Conservation (phyloP, 2,113 vertebrate species). For the Xiphias gladius region DNA sequence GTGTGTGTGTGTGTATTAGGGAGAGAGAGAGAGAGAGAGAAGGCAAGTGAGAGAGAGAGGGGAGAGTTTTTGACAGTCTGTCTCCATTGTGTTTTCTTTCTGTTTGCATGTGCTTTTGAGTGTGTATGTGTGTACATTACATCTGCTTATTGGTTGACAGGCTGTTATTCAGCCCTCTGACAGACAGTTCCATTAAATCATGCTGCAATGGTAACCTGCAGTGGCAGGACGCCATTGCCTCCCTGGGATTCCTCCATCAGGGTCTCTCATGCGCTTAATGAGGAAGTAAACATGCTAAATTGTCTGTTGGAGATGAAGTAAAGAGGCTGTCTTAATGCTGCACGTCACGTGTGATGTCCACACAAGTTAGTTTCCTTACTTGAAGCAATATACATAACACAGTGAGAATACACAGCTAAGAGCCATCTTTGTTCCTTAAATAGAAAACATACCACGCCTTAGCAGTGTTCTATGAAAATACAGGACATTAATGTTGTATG, state of each 20-base stretch:
- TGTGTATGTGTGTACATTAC: slow-evolving; percentile 39
- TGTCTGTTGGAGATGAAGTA: slow-evolving; percentile 73
- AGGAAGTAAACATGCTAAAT: slow-evolving; percentile 84
- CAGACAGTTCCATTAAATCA: slow-evolving; percentile 85
- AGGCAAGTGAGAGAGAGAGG: not conserved
- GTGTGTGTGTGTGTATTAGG: not conserved
- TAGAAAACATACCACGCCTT: not conserved
- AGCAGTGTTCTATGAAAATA: not conserved
- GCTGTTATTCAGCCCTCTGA: slow-evolving; percentile 76
- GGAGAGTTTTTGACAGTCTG: slow-evolving; percentile 53
- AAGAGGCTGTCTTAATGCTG: slow-evolving; percentile 57
- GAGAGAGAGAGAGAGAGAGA: not conserved
- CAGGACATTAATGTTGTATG: slow-evolving; percentile 37
- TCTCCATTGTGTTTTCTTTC: slow-evolving; percentile 31
- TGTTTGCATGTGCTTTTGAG: not conserved
- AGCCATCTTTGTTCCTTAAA: slow-evolving; percentile 17
- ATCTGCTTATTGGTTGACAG: slow-evolving; percentile 70
- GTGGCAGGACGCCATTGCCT: slow-evolving; percentile 80
- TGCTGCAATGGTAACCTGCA: slow-evolving; percentile 75
- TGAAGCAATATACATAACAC: slow-evolving; percentile 14
- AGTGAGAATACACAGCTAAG: not conserved
- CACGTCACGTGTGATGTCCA: slow-evolving; percentile 51
- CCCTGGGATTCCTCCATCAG: slow-evolving; percentile 77
- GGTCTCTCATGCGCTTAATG: slow-evolving; percentile 80
- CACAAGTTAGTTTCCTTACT: slow-evolving; percentile 10